Evolutionary conservation across 2,797 vertebrate genomes (phyloP), one percentile per base, ranked within the genome.

Genomic region (Chiloscyllium punctatum): DNA sequence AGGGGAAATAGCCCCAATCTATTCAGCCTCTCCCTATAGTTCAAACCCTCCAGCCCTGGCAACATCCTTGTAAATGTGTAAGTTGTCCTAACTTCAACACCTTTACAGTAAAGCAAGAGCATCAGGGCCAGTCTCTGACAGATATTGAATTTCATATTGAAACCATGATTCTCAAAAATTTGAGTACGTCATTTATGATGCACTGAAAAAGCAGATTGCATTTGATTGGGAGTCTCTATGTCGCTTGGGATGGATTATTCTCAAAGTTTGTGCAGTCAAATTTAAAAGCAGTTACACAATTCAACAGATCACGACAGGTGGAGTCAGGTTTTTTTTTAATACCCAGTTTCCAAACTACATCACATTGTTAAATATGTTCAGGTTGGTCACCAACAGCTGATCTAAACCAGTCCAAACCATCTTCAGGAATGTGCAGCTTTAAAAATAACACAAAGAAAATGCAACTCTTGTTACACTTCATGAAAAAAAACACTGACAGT

Each of bases 311-410:
- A 42, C 33, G 91, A 91, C 53, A 91, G 33, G 3, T 57, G 66
- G 13, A 90, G 62, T 92, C 90, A 68, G 9, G 9, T 92, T 92
- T 92, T 92, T 92, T 92, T 92, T 92, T 42, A 92, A 68, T 92
- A 92, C n/a, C 7, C 66, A 92, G 66, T 92, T 92, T 92, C 18
- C n/a, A 68, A 92, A 68, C 62, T 23, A 92, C 90, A 92, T 69
- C 37, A 92, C n/a, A 37, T 92, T 92, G 90, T 92, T 69, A 92
- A 42, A 92, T 69, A 69, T 69, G 6, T 66, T 16, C 53, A 62
- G 30, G n/a, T 68, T 69, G 69, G 62, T 92, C 66, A 69, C 62
- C 62, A 68, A 68, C 66, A 68, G n/a, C 90, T 92, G n/a, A 66
- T 92, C 37, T 69, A 92, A 84, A 84, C 82, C 42, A 84, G 37